These are phyloP conservation scores for Coptodon bakossiorum DNA, from an alignment of 2,113 vertebrate genomes.

Conservation along the genomic window DNA sequence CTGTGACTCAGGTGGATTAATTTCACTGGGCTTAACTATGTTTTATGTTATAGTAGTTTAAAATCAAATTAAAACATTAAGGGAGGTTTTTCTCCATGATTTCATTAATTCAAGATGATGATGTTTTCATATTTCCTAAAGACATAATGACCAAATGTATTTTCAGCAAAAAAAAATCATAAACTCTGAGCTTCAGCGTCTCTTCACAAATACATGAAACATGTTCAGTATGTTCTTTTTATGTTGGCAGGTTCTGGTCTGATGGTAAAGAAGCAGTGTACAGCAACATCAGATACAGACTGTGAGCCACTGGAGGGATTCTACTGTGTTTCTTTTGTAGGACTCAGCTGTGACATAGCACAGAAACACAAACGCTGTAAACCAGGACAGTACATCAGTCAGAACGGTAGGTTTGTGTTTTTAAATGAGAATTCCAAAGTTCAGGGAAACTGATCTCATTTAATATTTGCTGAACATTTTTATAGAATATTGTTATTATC, in stretches of 20 bases:
- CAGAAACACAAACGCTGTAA: not conserved
- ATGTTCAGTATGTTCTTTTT: rapidly evolving
- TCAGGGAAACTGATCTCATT: too few species aligned
- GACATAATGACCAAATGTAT: not conserved
- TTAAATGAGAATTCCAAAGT: not conserved
- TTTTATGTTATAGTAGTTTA: not conserved
- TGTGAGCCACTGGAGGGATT: conserved; percentile 13
- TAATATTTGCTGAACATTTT: too few species aligned
- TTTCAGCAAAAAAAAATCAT: not conserved
- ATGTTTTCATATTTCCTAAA: not conserved
- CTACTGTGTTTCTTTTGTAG: not conserved
- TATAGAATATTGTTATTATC: too few species aligned
- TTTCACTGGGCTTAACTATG: rapidly evolving
- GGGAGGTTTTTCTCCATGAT: not conserved
- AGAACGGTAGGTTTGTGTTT: rapidly evolving
- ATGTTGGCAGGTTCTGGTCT: not conserved
- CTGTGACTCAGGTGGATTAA: not conserved
- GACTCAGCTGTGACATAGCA: not conserved
- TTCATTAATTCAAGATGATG: rapidly evolving
- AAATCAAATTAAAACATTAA: not conserved
- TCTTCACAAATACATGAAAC: not conserved
- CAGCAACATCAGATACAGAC: rapidly evolving
- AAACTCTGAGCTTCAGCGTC: not conserved
- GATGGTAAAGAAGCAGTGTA: not conserved
- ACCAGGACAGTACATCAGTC: conserved; percentile 1